These are phyloP conservation scores for Grallaria varia DNA, from an alignment of 2,113 vertebrate species.

Conservation along the genomic window DNA sequence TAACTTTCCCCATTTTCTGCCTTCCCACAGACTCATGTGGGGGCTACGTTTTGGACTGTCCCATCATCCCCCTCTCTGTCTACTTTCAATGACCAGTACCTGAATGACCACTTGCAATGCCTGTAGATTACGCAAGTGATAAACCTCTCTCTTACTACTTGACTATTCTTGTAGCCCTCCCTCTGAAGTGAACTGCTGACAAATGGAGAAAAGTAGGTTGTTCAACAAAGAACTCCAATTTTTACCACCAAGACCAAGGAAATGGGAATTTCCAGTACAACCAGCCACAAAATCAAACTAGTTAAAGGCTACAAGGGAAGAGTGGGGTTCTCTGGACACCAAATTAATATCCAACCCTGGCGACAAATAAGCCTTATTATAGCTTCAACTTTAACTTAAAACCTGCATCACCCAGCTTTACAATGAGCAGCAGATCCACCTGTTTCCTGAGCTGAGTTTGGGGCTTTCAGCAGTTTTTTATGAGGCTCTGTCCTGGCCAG, in stretches of 20 bases:
- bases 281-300: not conserved
- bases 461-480: not conserved
- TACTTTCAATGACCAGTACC: not conserved
- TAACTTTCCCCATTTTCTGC: not conserved
- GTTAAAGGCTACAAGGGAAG: not conserved
- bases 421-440: not conserved
- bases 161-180: not conserved
- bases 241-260: not conserved
- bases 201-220: not conserved
- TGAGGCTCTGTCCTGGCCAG: not conserved
- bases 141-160: not conserved
- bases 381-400: not conserved
- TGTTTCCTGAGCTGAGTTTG: not conserved
- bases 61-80: not conserved
- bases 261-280: not conserved
- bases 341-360: not conserved
- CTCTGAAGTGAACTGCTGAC: not conserved
- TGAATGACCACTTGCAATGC: not conserved
- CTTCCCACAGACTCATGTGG: accelerated
- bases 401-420: not conserved
- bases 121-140: not conserved
- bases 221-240: not conserved
- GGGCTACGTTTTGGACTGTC: not conserved
- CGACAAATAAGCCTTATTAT: not conserved
- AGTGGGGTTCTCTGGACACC: not conserved